Conservation (phyloP, 2,888 invertebrate genomes). For the Drosophila ezoana region DNA sequence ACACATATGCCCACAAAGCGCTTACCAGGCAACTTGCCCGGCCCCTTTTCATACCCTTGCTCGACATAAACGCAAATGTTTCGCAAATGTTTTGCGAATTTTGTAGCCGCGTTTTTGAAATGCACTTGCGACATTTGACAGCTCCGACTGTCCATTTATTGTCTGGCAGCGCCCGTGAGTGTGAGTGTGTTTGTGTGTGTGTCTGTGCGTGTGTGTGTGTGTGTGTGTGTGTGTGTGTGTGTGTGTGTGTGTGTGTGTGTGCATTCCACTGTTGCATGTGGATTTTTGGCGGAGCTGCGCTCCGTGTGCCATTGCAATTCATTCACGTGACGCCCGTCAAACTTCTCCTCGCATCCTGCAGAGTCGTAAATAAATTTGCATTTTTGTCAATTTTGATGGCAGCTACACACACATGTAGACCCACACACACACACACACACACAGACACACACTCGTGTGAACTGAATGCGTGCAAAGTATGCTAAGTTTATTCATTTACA, state of each 20-base stretch:
- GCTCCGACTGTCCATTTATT: slow-evolving; percentile 68
- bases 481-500: slow-evolving; percentile 72
- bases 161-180: neutral
- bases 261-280: slow-evolving; percentile 61
- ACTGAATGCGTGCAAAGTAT: slow-evolving; percentile 62
- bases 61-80: slow-evolving; percentile 18
- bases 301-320: slow-evolving; percentile 56
- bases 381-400: slow-evolving; percentile 78
- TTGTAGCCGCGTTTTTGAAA: slow-evolving; percentile 71
- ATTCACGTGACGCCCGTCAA: slow-evolving; percentile 59
- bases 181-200: slow-evolving; percentile 26
- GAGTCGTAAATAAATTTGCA: slow-evolving; percentile 78
- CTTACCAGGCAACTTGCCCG: too few relatives aligned
- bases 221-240: slow-evolving; percentile 24
- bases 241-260: slow-evolving; percentile 16
- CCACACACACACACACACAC: neutral
- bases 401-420: slow-evolving; percentile 38
- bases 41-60: neutral
- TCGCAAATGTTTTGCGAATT: slow-evolving; percentile 68
- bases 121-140: slow-evolving; percentile 76
- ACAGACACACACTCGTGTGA: slow-evolving; percentile 30
- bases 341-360: slow-evolving; percentile 39
- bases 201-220: slow-evolving; percentile 5
- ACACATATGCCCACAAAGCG: too few relatives aligned
- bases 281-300: slow-evolving; percentile 65